phyloP scores from a whole-genome alignment of 2,113 vertebrate genomes.

The Coturnix japonica region DNA sequence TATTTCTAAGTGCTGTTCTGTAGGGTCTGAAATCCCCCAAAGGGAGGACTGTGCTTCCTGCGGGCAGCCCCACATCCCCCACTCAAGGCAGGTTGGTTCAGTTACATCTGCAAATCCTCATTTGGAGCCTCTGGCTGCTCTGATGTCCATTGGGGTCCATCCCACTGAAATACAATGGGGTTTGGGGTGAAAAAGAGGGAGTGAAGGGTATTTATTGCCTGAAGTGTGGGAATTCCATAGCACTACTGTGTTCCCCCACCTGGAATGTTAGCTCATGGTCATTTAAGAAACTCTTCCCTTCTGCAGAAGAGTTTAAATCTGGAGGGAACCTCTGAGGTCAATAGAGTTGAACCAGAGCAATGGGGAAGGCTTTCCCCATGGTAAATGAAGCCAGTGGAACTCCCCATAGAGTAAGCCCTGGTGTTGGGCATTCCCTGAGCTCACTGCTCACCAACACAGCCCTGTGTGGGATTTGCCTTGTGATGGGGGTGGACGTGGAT shows the following conservation, averaged over 20 bases:
- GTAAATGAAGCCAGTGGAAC: neutral
- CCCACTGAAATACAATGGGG: accelerated
- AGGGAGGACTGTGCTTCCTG: neutral
- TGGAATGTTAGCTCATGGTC: neutral
- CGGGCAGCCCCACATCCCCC: neutral
- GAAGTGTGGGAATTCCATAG: neutral
- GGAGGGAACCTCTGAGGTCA: neutral
- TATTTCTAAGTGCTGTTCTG: neutral
- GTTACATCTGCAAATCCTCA: neutral
- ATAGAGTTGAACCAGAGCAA: neutral
- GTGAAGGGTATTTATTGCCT: neutral
- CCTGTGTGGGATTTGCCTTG: neutral
- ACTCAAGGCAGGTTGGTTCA: neutral
- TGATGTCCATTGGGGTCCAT: neutral
- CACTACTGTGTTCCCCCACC: neutral
- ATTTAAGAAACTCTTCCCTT: neutral
- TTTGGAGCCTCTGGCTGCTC: neutral
- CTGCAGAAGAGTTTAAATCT: neutral
- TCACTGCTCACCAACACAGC: neutral
- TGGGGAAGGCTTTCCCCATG: neutral
- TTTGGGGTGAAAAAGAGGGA: neutral
- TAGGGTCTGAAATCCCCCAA: neutral
- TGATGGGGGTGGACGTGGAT: neutral
- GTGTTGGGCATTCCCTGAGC: neutral
- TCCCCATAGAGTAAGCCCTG: neutral